These are phyloP conservation scores for Caenorhabditis imperialis DNA, from an alignment of 2,888 invertebrate species.

Conservation along the genomic window DNA sequence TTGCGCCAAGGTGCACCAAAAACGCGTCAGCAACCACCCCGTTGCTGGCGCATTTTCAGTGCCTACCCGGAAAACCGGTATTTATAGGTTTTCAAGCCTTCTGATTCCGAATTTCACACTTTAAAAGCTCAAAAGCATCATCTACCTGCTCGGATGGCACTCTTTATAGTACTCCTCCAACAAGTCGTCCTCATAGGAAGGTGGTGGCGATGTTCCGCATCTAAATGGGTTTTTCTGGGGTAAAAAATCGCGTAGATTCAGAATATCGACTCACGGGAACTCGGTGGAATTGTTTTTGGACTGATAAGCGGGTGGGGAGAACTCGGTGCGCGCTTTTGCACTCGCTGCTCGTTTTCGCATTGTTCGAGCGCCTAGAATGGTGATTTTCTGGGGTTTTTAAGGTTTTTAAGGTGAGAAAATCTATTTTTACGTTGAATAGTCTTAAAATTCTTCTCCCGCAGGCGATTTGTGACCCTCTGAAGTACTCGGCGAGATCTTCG, in stretches of 20 bases:
- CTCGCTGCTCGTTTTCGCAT: constrained; percentile 70
- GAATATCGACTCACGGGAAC: constrained; percentile 42
- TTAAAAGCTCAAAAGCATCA: too few relatives aligned
- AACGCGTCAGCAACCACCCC: too few relatives aligned
- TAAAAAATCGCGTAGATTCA: not conserved
- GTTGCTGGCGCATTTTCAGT: too few relatives aligned
- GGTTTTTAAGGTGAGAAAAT: not conserved
- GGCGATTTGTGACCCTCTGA: constrained; percentile 75
- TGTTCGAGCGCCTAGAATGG: constrained; percentile 71
- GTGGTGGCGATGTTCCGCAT: constrained; percentile 77
- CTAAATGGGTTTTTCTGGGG: constrained; percentile 22
- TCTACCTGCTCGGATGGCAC: constrained; percentile 67
- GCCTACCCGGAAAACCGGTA: too few relatives aligned
- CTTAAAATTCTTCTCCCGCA: constrained; percentile 77
- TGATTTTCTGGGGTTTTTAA: constrained; percentile 10
- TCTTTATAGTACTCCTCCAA: constrained; percentile 76
- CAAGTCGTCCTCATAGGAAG: constrained; percentile 77
- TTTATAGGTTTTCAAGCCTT: too few relatives aligned
- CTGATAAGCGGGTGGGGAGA: constrained; percentile 66
- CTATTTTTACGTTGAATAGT: constrained; percentile 74
- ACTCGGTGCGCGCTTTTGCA: constrained; percentile 53
- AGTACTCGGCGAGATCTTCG: constrained; percentile 76
- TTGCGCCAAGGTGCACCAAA: too few relatives aligned
- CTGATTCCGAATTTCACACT: too few relatives aligned
- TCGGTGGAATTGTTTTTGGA: constrained; percentile 52